Conservation (phyloP, 2,797 vertebrate species). For the Crenichthys baileyi region DNA sequence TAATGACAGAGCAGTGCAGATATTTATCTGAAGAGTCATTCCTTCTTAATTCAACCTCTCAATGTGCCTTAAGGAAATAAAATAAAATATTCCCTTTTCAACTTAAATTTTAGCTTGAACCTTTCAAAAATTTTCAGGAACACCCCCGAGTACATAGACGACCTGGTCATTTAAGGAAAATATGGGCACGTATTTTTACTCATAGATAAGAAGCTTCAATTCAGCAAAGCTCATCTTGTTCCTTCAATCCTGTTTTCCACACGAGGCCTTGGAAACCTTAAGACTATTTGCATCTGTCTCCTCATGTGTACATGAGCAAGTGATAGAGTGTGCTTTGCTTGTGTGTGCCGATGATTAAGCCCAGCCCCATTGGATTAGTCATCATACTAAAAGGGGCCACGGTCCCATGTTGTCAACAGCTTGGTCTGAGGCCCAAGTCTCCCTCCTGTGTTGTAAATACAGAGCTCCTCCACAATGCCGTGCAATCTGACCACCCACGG, state of each 20-base stretch:
- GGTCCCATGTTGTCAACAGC: conserved; percentile 73
- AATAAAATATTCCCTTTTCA: conserved; percentile 21
- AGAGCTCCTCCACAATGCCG: conserved; percentile 54
- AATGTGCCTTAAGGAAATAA: conserved; percentile 27
- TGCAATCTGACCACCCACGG: conserved; percentile 61
- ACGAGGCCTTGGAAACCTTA: conserved; percentile 38
- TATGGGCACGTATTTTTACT: conserved; percentile 13
- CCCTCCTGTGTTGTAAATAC: conserved; percentile 65
- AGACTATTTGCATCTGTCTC: conserved; percentile 49
- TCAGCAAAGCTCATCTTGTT: conserved; percentile 48
- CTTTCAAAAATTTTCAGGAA: conserved; percentile 51
- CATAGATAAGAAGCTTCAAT: conserved; percentile 29
- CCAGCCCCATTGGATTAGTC: conserved; percentile 71
- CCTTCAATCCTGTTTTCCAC: conserved; percentile 51
- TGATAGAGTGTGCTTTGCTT: conserved; percentile 40
- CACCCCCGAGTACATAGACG: conserved; percentile 24
- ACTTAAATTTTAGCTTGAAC: conserved; percentile 17
- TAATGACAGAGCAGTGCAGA: not conserved
- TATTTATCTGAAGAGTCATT: conserved; percentile 18
- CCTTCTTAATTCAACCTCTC: conserved; percentile 19
- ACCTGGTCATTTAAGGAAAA: conserved; percentile 19
- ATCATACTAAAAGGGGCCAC: conserved; percentile 71
- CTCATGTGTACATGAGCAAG: conserved; percentile 18
- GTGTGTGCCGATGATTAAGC: conserved; percentile 63
- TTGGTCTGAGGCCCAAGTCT: conserved; percentile 63